phyloP scores from a whole-genome alignment of 2,888 invertebrate species.

The Sarcophaga subvicina region DNA sequence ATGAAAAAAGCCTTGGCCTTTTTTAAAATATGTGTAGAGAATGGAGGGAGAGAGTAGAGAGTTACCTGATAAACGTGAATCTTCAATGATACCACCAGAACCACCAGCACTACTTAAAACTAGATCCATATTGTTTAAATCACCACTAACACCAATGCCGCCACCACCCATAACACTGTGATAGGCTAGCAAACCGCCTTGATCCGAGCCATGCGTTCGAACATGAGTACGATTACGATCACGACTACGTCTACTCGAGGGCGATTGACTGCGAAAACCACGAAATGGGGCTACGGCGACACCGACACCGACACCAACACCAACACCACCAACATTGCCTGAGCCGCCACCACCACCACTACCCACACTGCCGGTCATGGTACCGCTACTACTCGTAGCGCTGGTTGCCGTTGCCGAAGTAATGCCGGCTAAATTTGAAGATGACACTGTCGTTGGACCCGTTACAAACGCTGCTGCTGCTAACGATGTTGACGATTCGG shows the following conservation, averaged over 20 bases:
- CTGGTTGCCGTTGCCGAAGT: conserved; percentile 60
- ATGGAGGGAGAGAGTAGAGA: conserved; percentile 7
- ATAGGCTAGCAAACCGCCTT: conserved; percentile 79
- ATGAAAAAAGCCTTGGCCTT: neutral
- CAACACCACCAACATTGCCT: conserved; percentile 61
- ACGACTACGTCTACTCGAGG: conserved; percentile 80
- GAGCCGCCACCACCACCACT: conserved; percentile 69
- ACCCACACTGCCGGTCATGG: conserved; percentile 75
- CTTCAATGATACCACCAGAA: conserved; percentile 77
- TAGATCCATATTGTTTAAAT: conserved; percentile 71
- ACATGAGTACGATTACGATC: conserved; percentile 78
- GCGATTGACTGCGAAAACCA: conserved; percentile 82
- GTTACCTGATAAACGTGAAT: conserved; percentile 80
- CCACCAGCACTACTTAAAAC: conserved; percentile 74
- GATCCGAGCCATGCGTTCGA: conserved; percentile 80
- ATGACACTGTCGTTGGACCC: conserved; percentile 58
- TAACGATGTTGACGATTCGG: conserved; percentile 72
- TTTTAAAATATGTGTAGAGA: neutral
- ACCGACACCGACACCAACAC: conserved; percentile 54
- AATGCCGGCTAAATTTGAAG: conserved; percentile 71
- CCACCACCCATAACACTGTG: conserved; percentile 74
- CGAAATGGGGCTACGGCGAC: conserved; percentile 71
- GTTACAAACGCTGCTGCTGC: conserved; percentile 72
- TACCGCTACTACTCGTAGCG: conserved; percentile 67
- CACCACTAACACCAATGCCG: conserved; percentile 64